Conservation (phyloP, 2,113 vertebrate species). For the Camelus dromedarius region DNA sequence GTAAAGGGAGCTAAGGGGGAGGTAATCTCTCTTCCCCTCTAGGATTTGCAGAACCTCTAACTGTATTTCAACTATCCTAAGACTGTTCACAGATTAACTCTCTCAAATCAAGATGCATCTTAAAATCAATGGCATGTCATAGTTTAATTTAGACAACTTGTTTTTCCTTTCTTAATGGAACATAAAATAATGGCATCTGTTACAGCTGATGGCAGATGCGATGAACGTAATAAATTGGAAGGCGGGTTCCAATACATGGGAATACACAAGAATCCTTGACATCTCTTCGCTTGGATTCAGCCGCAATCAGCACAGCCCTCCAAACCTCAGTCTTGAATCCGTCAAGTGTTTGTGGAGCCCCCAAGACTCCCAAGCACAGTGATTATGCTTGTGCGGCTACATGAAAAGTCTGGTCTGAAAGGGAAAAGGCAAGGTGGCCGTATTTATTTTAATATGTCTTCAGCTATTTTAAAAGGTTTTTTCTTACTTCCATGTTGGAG, state of each 20-base stretch:
- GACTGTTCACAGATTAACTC: neutral
- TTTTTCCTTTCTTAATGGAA: neutral
- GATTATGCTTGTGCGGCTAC: slow-evolving; percentile 39
- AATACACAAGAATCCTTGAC: neutral
- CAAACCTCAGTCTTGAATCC: neutral
- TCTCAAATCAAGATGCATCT: neutral
- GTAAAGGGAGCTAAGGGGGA: neutral
- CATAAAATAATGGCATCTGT: neutral
- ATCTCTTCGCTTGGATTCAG: neutral
- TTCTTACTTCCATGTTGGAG: slow-evolving; percentile 71
- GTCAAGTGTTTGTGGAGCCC: neutral
- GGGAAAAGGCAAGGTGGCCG: slow-evolving; percentile 40
- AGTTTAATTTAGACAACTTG: neutral
- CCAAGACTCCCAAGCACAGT: neutral
- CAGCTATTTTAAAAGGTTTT: slow-evolving; percentile 66
- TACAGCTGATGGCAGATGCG: neutral
- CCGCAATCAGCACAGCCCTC: neutral
- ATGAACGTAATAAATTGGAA: neutral
- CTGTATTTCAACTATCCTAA: neutral
- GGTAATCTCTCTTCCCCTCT: neutral
- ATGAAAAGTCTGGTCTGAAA: slow-evolving; percentile 64
- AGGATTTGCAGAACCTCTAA: neutral
- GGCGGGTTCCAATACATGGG: neutral
- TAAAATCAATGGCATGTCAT: neutral
- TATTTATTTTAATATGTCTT: slow-evolving; percentile 77